These are phyloP conservation scores for Electrona antarctica DNA, from an alignment of 2,113 vertebrate species.

Conservation along the genomic window DNA sequence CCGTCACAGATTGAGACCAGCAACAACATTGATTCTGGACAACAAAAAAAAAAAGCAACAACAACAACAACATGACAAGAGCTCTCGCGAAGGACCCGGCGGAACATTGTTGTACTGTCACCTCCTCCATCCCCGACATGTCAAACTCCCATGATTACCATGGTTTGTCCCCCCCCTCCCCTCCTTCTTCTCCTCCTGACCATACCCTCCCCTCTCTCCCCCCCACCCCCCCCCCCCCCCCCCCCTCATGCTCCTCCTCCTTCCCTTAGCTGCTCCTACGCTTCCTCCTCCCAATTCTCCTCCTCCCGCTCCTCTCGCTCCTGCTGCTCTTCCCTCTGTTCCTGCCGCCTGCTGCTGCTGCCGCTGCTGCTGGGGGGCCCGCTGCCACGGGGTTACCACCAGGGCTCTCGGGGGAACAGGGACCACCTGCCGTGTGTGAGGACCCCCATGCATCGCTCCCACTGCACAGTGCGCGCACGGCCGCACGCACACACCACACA, in stretches of 20 bases:
- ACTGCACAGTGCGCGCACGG: neutral
- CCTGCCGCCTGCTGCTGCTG: conserved; percentile 65
- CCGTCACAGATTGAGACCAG: no score
- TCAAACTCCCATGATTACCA: conserved; percentile 64
- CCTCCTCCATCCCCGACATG: conserved; percentile 48
- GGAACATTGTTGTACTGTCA: no score
- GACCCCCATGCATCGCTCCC: conserved; percentile 47
- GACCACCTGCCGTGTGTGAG: conserved; percentile 69
- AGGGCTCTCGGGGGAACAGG: conserved; percentile 58
- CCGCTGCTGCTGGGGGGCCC: conserved; percentile 29
- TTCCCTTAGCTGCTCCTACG: conserved; percentile 17
- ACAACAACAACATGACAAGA: no score
- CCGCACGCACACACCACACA: neutral
- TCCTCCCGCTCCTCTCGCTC: conserved; percentile 51
- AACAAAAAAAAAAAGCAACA: no score
- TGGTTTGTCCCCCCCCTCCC: conserved; percentile 53
- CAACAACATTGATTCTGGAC: no score
- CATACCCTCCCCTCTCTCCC: conserved; percentile 22
- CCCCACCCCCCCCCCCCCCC: conserved; percentile 46
- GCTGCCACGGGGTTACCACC: conserved; percentile 41
- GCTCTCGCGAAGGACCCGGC: no score
- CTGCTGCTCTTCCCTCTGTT: conserved; percentile 61
- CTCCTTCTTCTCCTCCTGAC: conserved; percentile 9
- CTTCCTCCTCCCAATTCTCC: conserved; percentile 37
- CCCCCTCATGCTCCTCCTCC: conserved; percentile 4